phyloP scores from a whole-genome alignment of 2,113 vertebrate genomes.

The Leptodactylus fuscus region DNA sequence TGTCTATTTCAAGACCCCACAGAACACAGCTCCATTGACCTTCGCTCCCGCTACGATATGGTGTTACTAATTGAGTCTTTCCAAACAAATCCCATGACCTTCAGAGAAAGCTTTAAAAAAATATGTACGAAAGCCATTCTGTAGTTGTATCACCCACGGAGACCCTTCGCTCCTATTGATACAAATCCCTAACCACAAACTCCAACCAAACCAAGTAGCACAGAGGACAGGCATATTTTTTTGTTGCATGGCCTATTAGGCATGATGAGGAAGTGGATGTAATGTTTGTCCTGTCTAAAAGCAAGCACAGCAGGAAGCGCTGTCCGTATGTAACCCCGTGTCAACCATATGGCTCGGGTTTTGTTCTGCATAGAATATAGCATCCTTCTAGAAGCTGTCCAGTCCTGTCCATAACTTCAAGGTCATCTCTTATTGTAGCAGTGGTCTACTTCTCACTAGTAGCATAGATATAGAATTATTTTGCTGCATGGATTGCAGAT shows the following conservation, averaged over 20 bases:
- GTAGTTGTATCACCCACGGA: constrained; percentile 67
- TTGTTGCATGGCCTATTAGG: neutral
- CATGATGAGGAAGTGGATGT: neutral
- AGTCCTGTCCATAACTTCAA: too few relatives aligned
- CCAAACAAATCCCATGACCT: neutral
- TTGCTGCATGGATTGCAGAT: too few relatives aligned
- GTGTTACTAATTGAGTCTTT: neutral
- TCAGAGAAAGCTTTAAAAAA: too few relatives aligned
- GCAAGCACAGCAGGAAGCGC: neutral
- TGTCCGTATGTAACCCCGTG: neutral
- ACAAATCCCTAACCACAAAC: neutral
- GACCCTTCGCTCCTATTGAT: constrained; percentile 46
- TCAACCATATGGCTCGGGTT: neutral
- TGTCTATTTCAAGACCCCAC: too few relatives aligned
- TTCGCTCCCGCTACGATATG: neutral
- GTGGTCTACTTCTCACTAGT: too few relatives aligned
- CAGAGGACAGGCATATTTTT: neutral
- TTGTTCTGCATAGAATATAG: neutral
- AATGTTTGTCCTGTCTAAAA: neutral
- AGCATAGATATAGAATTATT: too few relatives aligned
- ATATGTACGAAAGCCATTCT: constrained; percentile 47
- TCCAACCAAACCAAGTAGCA: neutral
- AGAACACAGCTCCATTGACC: neutral
- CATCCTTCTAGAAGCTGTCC: neutral
- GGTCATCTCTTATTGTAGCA: too few relatives aligned